Conservation (phyloP, 2,888 invertebrate genomes). For the Troides helena region DNA sequence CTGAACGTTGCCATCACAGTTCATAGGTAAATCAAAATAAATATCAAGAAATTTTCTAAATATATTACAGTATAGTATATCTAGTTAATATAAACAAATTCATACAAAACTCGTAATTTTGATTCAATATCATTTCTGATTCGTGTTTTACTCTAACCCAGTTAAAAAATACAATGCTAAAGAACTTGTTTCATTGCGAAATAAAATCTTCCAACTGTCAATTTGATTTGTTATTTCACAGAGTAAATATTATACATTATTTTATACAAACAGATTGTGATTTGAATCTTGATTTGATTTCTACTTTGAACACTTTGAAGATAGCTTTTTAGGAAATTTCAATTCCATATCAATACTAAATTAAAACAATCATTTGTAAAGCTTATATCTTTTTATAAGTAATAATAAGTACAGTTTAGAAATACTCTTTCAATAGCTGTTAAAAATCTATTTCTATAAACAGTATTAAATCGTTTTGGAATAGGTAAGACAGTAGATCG, state of each 20-base stretch:
- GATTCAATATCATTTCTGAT: background rate
- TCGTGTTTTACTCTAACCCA: background rate
- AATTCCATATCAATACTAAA: background rate
- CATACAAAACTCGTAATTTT: background rate
- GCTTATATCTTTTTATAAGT: background rate
- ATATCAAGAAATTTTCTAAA: too few species aligned
- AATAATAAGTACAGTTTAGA: too few species aligned
- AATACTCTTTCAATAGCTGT: too few species aligned
- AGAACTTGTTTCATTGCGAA: background rate
- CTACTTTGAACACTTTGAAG: background rate
- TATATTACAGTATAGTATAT: background rate
- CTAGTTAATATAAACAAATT: background rate
- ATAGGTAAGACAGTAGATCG: too few species aligned
- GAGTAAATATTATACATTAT: slow-evolving; percentile 3
- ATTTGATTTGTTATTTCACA: background rate
- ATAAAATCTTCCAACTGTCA: background rate
- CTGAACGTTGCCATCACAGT: too few species aligned
- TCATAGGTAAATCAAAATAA: too few species aligned
- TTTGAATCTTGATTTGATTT: slow-evolving; percentile 7
- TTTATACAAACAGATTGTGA: slow-evolving; percentile 6
- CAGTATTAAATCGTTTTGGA: too few species aligned
- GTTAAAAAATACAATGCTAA: background rate
- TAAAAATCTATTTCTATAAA: too few species aligned
- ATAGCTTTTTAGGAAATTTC: background rate
- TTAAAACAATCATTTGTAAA: background rate